Base-by-base conservation (phyloP, 92 coral and sea anemone genomes). In the Epizoanthus fatuus region DNA sequence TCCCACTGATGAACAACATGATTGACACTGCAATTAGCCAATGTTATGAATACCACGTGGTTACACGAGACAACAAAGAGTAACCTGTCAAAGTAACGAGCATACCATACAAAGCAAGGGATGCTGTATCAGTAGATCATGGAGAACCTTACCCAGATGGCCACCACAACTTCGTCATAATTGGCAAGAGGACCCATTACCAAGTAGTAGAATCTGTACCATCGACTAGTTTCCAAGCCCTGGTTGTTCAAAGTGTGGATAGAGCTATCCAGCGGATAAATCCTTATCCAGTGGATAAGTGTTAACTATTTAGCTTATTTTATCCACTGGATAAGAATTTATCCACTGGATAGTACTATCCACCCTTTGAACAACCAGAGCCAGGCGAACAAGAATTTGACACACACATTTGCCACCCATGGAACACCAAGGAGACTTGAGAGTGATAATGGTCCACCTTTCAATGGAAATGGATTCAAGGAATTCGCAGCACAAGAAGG, bases 401-500 rank as follows among this genome's bases (percentile, higher is more conserved):
- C 32, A 29, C 32, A 29, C 32, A 29, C 32, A 29, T 29, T 29
- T 29, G 32, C 32, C 39, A 73, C 83, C 14, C 62, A 81, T 72
- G 91, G 87, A 0, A 87, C 69, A 17, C 83, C 83, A 38, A 80
- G 76, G 15, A 44, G 54, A 68, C 39, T 87, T 12, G 69, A 87
- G 47, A 81, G 65, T 13, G 87, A 81, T 54, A 87, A 81, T 20
- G 87, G 86, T 69, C 83, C 91, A 32, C 91, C 91, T 29, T 29
- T 29, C 35, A 29, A 29, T 29, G 35, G 35, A 29, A 29, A 29
- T 29, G 35, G 35, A 29, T 29, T 29, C 35, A 29, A 29, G 35
- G 35, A 29, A 29, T 29, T 29, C 35, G 35, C 35, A 29, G 35
- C 72, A 20, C 49, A 59, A 64, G 19, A 60, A 81, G 20, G 81